Conservation (phyloP, 2,888 invertebrate species). For the Trachelus tabidus region DNA sequence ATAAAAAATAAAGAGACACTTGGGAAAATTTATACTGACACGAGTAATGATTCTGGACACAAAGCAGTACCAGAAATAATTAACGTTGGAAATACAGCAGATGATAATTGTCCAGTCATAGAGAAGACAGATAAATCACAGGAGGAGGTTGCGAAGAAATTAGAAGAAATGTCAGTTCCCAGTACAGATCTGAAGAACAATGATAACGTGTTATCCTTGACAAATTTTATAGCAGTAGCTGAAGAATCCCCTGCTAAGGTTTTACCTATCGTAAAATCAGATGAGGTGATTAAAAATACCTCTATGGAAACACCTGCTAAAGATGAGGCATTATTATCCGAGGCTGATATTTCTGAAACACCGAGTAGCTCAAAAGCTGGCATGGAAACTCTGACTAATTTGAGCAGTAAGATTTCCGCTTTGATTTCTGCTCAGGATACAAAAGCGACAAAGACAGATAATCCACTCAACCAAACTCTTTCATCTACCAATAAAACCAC, state of each 20-base stretch:
- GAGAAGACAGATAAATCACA: background rate
- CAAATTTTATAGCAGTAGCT: background rate
- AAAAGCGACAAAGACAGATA: constrained; percentile 10
- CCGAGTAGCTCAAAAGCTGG: constrained; percentile 56
- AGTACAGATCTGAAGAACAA: background rate
- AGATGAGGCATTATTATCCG: constrained; percentile 46
- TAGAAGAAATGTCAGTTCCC: background rate
- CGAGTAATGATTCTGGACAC: constrained; percentile 30
- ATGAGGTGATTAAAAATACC: constrained; percentile 7
- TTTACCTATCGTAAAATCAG: constrained; percentile 40
- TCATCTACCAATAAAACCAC: background rate
- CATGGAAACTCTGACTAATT: constrained; percentile 51
- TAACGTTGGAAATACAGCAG: background rate
- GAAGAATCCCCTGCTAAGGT: constrained; percentile 53
- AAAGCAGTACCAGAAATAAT: constrained; percentile 11
- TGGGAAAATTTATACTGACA: constrained; percentile 31
- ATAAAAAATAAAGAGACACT: constrained; percentile 20
- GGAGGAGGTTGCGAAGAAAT: background rate
- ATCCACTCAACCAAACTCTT: background rate
- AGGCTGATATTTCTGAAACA: constrained; percentile 58
- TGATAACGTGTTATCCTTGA: background rate
- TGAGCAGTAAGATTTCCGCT: constrained; percentile 54
- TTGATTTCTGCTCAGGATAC: constrained; percentile 38
- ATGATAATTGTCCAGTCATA: background rate
- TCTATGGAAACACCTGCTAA: constrained; percentile 56